A percentile compares a stretch with the other conserved stretches of the same genome.
Evolutionary conservation across 2,113 vertebrate species (phyloP).

Genomic region (Irena cyanogastra): DNA sequence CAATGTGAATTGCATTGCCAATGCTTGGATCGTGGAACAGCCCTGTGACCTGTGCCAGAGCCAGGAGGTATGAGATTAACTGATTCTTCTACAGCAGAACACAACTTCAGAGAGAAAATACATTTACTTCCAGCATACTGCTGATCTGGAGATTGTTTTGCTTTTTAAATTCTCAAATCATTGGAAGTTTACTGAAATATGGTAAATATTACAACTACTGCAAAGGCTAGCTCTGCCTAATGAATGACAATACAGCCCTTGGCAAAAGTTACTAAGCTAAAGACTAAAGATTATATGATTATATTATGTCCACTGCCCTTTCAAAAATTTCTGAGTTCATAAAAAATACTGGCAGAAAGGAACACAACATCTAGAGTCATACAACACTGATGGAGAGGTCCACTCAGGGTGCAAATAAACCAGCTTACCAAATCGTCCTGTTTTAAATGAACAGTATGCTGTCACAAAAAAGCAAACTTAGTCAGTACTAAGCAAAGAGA

Average conservation of each 20-base stretch:
- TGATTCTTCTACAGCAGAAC: background rate
- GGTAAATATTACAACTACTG: background rate
- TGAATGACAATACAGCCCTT: background rate
- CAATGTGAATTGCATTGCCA: constrained; percentile 93
- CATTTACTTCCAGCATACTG: background rate
- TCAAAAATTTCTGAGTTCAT: background rate
- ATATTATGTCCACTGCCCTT: background rate
- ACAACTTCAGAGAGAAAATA: background rate
- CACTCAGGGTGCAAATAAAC: background rate
- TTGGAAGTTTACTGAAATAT: background rate
- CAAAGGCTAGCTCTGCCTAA: background rate
- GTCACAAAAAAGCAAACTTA: background rate
- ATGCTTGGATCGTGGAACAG: constrained; percentile 95
- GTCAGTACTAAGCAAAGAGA: background rate
- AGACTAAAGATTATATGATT: background rate
- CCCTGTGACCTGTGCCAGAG: constrained; percentile 83
- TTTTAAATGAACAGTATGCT: background rate
- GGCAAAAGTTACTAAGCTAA: background rate
- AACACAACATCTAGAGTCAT: background rate
- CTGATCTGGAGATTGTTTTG: background rate
- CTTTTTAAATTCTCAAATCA: background rate
- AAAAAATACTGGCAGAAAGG: background rate
- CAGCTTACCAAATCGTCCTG: accelerated
- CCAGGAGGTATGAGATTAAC: constrained; percentile 39
- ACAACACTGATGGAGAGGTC: background rate